Percentiles rank a stretch among this genome's conserved stretches.
These are phyloP conservation scores for Neosilurus hyrtlii DNA, from an alignment of 2,797 vertebrate genomes.

Conservation along the genomic window DNA sequence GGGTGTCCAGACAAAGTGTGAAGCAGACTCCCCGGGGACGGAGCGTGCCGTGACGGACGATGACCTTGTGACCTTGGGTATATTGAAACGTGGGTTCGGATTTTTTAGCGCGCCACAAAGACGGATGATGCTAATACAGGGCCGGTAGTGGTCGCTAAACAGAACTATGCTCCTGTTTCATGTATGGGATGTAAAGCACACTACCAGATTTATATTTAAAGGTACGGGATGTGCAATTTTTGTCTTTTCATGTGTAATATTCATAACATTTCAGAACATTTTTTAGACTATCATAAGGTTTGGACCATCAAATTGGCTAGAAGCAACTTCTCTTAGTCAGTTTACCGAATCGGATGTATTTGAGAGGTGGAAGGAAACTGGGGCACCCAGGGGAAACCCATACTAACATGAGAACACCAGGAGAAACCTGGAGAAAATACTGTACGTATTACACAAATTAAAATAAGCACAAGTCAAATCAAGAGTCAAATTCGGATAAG, in stretches of 20 bases:
- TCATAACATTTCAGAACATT: too few relatives aligned
- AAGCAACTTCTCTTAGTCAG: too few relatives aligned
- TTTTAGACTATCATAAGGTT: too few relatives aligned
- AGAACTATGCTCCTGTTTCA: neutral
- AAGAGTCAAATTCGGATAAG: neutral
- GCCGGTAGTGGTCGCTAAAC: neutral
- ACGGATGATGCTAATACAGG: conserved; percentile 8
- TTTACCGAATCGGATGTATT: too few relatives aligned
- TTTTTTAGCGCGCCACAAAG: neutral
- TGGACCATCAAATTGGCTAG: too few relatives aligned
- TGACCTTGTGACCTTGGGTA: conserved; percentile 34
- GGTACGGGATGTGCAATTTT: too few relatives aligned
- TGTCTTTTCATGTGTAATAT: too few relatives aligned
- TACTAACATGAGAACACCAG: neutral
- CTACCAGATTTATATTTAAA: neutral
- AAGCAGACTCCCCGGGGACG: conserved; percentile 43
- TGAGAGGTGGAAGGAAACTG: too few relatives aligned
- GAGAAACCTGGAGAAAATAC: too few relatives aligned
- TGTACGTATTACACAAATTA: neutral
- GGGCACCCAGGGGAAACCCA: neutral
- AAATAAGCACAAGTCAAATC: neutral
- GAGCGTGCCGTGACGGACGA: conserved; percentile 17
- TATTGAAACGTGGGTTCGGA: conserved; percentile 38
- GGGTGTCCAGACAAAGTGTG: conserved; percentile 37
- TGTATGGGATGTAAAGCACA: neutral